Percentiles rank a stretch among this genome's conserved stretches.
Conservation (phyloP, 2,113 vertebrate genomes). For the Heterocephalus glaber region DNA sequence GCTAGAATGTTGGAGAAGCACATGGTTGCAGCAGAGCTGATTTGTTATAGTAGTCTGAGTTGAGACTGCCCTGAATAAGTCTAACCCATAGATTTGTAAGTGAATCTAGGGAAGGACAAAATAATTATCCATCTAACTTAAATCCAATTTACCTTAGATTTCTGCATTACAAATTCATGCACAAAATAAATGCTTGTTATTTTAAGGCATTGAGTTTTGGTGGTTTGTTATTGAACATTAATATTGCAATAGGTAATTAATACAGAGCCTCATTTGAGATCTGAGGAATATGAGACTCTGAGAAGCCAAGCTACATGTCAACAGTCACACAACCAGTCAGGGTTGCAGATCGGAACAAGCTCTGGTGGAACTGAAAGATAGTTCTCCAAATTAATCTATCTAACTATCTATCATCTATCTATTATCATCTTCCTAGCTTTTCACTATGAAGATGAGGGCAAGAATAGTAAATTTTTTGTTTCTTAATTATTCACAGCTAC, state of each 20-base stretch:
- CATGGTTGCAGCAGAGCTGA: fast-evolving
- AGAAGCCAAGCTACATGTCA: not conserved
- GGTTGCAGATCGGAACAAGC: not conserved
- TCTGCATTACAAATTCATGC: not conserved
- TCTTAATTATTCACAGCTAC: not conserved
- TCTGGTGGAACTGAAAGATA: not conserved
- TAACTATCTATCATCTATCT: not conserved
- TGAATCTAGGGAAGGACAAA: not conserved
- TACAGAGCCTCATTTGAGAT: not conserved
- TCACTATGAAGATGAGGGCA: not conserved
- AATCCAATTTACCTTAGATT: not conserved
- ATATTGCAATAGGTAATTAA: not conserved
- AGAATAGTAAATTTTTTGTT: not conserved
- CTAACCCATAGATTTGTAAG: not conserved
- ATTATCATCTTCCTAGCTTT: not conserved
- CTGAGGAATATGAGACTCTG: not conserved
- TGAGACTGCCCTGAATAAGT: not conserved
- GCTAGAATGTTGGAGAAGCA: not conserved
- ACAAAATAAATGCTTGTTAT: not conserved
- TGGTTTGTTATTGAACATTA: not conserved
- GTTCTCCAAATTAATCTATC: not conserved
- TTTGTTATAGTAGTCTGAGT: not conserved
- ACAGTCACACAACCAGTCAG: not conserved
- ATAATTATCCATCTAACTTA: not conserved
- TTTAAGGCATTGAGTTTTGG: not conserved